Conservation (phyloP, 2,888 invertebrate genomes). For the Rugalucina vietnamica region DNA sequence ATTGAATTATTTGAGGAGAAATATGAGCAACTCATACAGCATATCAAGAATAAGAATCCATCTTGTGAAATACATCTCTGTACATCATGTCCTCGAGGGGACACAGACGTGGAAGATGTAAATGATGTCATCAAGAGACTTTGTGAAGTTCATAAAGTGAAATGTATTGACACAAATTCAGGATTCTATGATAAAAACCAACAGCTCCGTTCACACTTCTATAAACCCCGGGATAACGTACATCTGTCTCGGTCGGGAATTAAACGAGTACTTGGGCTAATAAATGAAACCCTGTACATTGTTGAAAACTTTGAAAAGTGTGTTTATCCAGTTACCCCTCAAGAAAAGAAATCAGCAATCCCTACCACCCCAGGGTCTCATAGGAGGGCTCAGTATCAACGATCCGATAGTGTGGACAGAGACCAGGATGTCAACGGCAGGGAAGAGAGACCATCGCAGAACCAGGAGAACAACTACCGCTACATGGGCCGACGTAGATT, state of each 20-base stretch:
- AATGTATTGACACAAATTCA: background rate
- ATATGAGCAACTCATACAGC: background rate
- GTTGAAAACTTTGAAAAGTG: background rate
- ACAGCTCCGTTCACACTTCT: background rate
- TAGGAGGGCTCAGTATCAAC: background rate
- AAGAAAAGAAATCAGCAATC: background rate
- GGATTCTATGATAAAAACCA: conserved; percentile 5
- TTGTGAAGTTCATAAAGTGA: background rate
- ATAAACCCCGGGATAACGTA: conserved; percentile 1
- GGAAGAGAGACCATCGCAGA: background rate
- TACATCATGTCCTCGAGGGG: conserved; percentile 7
- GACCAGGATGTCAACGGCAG: background rate
- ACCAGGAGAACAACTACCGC: background rate
- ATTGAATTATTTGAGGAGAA: conserved; percentile 6
- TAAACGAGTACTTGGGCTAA: conserved; percentile 24
- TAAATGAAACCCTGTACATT: background rate
- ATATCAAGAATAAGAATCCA: background rate
- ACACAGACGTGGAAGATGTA: background rate
- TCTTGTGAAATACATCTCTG: background rate
- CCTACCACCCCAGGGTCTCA: background rate
- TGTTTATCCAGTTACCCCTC: background rate
- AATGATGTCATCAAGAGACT: conserved; percentile 2
- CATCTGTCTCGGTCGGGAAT: background rate
- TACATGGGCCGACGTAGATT: background rate
- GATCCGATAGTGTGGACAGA: background rate